Conservation (phyloP, 2,113 vertebrate species). For the Calypte anna region DNA sequence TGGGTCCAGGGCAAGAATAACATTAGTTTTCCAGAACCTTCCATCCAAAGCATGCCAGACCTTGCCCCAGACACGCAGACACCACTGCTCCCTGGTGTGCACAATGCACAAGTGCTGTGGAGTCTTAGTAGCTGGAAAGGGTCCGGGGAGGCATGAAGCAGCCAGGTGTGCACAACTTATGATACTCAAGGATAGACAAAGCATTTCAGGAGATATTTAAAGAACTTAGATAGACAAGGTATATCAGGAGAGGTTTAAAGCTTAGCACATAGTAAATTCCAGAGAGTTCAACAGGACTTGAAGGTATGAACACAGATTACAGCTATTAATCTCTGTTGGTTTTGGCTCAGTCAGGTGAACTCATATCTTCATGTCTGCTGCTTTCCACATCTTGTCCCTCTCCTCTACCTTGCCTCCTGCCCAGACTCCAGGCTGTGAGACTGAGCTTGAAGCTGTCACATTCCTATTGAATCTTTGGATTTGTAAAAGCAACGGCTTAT, state of each 20-base stretch:
- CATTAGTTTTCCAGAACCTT: slow-evolving; percentile 39
- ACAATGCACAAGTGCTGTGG: background rate
- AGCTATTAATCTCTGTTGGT: background rate
- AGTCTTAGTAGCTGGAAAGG: background rate
- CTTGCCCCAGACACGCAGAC: background rate
- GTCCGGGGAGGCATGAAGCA: background rate
- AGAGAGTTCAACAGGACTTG: background rate
- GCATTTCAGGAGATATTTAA: background rate
- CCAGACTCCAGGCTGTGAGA: background rate
- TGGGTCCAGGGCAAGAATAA: background rate
- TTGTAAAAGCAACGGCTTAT: background rate
- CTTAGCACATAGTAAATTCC: background rate
- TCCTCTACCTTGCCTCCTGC: background rate
- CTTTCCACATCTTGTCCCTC: background rate
- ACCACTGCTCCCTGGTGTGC: background rate
- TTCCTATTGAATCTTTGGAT: background rate
- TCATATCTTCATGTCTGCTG: background rate
- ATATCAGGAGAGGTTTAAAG: background rate
- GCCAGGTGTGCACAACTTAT: background rate
- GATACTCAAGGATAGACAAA: background rate
- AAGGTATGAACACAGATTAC: background rate
- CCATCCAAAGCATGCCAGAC: background rate
- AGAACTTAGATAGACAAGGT: background rate
- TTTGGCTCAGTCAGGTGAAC: background rate
- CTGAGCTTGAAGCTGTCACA: background rate